phyloP scores from a whole-genome alignment of 2,888 invertebrate species.

The Pristionchus entomophagus region DNA sequence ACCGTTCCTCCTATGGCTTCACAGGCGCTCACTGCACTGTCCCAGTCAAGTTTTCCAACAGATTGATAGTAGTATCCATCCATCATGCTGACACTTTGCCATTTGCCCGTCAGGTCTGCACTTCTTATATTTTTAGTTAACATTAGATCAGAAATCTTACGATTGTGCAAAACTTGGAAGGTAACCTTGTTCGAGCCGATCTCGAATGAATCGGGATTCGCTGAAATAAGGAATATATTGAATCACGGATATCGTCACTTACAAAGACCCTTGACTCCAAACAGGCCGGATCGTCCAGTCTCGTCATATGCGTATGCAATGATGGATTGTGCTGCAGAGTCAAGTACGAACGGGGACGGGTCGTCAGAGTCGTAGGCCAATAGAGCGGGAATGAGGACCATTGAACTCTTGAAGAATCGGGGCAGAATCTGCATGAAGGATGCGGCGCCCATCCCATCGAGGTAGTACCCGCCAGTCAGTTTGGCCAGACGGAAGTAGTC shows the following conservation, averaged over 20 bases:
- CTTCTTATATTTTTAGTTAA: too few relatives aligned
- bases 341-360: background rate
- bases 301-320: background rate
- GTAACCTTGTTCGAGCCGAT: too few relatives aligned
- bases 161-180: background rate
- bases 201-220: too few relatives aligned
- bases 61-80: background rate
- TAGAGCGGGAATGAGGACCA: background rate
- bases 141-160: background rate
- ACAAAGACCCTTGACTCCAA: background rate
- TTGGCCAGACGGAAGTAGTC: background rate
- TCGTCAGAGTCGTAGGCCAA: background rate
- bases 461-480: background rate
- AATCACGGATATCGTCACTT: background rate
- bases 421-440: constrained; percentile 13
- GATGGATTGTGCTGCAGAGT: background rate
- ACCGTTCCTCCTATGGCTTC: background rate
- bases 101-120: background rate
- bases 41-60: background rate
- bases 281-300: too few relatives aligned
- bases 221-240: too few relatives aligned
- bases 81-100: background rate
- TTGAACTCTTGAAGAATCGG: background rate
- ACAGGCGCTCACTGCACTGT: background rate
- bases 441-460: background rate